phyloP scores from a whole-genome alignment of 2,888 invertebrate genomes.

The Agrenia bidenticulata region DNA sequence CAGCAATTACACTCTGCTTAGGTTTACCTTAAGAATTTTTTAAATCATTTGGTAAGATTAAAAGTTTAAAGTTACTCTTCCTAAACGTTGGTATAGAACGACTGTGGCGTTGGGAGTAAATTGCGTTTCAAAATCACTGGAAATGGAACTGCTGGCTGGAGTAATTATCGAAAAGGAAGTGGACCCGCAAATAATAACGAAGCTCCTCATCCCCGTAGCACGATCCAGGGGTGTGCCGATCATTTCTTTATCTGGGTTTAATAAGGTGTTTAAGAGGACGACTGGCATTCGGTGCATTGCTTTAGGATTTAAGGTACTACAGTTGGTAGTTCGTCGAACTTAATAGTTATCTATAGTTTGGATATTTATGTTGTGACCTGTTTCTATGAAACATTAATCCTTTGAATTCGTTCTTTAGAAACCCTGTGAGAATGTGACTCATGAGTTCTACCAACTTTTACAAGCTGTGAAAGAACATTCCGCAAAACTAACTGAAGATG shows the following conservation, averaged over 20 bases:
- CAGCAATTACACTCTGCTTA: conserved; percentile 10
- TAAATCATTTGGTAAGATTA: conserved; percentile 9
- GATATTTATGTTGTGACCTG: no score
- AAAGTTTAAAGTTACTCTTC: not conserved
- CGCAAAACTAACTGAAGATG: no score
- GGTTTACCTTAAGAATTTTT: no score
- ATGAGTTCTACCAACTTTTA: no score
- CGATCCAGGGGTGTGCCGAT: conserved; percentile 39
- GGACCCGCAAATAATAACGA: conserved; percentile 49
- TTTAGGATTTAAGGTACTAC: conserved; percentile 47
- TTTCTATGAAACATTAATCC: no score
- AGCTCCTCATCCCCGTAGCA: conserved; percentile 47
- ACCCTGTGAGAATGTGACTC: no score
- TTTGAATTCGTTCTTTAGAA: no score
- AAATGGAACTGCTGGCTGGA: conserved; percentile 31
- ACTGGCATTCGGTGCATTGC: conserved; percentile 48
- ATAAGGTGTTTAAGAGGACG: conserved; percentile 24
- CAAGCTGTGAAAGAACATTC: no score
- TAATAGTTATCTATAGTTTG: no score
- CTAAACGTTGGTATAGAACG: conserved; percentile 24
- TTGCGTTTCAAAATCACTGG: conserved; percentile 41
- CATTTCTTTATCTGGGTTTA: conserved; percentile 42
- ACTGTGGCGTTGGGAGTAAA: conserved; percentile 45
- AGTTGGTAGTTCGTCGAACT: no score
- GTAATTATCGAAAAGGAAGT: conserved; percentile 49